Evolutionary conservation across 2,113 vertebrate species (phyloP).

Genomic region (Eclectus roratus): DNA sequence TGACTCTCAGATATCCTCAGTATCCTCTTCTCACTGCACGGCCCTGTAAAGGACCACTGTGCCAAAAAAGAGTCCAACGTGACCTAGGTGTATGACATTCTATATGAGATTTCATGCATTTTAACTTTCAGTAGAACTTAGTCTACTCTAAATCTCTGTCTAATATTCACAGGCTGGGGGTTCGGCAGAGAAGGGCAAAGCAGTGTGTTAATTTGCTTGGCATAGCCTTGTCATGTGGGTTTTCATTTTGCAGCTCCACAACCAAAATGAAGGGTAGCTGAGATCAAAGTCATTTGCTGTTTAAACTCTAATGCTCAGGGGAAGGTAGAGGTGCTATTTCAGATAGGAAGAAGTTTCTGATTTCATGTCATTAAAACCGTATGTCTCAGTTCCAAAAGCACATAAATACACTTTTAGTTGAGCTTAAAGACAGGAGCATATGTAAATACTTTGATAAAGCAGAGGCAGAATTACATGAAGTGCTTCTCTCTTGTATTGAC

Average conservation of each 20-base stretch:
- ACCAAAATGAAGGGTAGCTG: slow-evolving; percentile 58
- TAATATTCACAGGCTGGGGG: neutral
- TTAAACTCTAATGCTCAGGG: slow-evolving; percentile 55
- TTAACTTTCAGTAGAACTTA: neutral
- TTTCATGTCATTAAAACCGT: slow-evolving; percentile 46
- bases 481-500: slow-evolving; percentile 5
- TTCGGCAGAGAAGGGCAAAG: neutral
- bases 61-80: neutral
- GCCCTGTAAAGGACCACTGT: neutral
- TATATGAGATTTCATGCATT: neutral
- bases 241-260: slow-evolving; percentile 60
- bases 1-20: neutral
- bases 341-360: slow-evolving; percentile 60
- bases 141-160: neutral
- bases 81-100: neutral
- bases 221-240: slow-evolving; percentile 59
- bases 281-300: slow-evolving; percentile 48
- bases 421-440: slow-evolving; percentile 18
- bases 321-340: slow-evolving; percentile 55
- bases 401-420: slow-evolving; percentile 7
- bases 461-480: neutral
- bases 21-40: neutral
- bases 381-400: slow-evolving; percentile 45
- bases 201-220: slow-evolving; percentile 9
- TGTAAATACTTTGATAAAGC: slow-evolving; percentile 48